phyloP scores from a whole-genome alignment of 2,113 vertebrate species.

The Marmota flaviventris region DNA sequence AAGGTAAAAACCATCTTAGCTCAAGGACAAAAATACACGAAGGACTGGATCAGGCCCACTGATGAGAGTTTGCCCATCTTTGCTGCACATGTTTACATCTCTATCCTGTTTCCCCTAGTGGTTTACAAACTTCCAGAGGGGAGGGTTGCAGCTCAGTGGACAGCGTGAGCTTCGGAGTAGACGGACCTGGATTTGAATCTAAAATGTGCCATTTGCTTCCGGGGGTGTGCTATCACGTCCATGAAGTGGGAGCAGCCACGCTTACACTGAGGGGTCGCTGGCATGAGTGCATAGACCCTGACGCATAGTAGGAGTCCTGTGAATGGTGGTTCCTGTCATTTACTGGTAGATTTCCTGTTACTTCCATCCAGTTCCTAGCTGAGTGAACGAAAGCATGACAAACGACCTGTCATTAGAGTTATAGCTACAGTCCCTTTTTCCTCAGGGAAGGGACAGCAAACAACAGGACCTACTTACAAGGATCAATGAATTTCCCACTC shows the following conservation, averaged over 20 bases:
- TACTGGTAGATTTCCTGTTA: neutral
- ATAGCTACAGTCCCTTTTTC: conserved; percentile 5
- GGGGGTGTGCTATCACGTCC: conserved; percentile 45
- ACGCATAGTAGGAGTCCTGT: neutral
- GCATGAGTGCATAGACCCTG: neutral
- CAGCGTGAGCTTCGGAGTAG: neutral
- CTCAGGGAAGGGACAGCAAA: neutral
- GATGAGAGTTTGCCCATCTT: neutral
- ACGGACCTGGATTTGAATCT: conserved; percentile 22
- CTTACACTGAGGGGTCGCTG: neutral
- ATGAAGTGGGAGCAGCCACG: neutral
- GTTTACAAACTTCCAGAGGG: neutral
- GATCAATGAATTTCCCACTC: conserved; percentile 21
- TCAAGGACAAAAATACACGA: neutral
- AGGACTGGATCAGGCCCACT: neutral
- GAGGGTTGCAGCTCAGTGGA: neutral
- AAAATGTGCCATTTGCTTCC: conserved; percentile 18
- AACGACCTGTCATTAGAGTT: neutral
- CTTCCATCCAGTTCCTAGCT: neutral
- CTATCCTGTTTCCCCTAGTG: neutral
- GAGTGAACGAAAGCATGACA: neutral
- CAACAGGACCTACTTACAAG: neutral
- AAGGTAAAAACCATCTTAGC: neutral
- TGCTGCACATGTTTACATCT: neutral
- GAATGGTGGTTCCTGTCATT: neutral